phyloP scores from a whole-genome alignment of 2,113 vertebrate species.

The Vidua macroura region DNA sequence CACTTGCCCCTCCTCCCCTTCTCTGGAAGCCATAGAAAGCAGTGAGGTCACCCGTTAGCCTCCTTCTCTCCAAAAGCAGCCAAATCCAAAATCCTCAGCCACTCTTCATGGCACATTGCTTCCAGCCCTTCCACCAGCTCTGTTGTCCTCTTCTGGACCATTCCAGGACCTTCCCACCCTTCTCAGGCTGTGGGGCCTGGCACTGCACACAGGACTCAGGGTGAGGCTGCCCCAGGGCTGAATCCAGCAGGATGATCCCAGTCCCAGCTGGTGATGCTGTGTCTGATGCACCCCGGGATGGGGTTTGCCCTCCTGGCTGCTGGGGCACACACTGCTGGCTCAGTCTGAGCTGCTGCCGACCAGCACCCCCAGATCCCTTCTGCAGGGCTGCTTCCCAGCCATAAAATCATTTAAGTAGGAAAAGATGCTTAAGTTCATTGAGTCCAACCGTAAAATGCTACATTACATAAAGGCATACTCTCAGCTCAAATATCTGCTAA shows the following conservation, averaged over 20 bases:
- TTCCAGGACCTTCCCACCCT: neutral
- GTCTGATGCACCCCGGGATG: neutral
- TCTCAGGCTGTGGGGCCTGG: neutral
- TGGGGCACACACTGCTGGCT: neutral
- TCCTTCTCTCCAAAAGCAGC: neutral
- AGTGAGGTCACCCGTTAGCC: neutral
- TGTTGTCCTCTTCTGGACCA: neutral
- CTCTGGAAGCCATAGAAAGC: neutral
- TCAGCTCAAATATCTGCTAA: neutral
- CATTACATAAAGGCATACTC: neutral
- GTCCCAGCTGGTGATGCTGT: neutral
- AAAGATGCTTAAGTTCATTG: neutral
- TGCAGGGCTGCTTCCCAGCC: neutral
- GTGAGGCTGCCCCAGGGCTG: fast-evolving
- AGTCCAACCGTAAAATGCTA: neutral
- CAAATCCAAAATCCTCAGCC: neutral
- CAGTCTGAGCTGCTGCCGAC: neutral
- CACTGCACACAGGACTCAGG: neutral
- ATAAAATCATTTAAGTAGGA: neutral
- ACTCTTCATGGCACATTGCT: neutral
- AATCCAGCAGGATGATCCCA: neutral
- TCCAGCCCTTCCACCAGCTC: neutral
- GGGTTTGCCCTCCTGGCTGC: neutral
- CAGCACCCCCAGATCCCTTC: neutral
- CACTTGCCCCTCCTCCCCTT: neutral